phyloP scores from a whole-genome alignment of 1,140 invertebrate species.

The Pentalonia nigronervosa region DNA sequence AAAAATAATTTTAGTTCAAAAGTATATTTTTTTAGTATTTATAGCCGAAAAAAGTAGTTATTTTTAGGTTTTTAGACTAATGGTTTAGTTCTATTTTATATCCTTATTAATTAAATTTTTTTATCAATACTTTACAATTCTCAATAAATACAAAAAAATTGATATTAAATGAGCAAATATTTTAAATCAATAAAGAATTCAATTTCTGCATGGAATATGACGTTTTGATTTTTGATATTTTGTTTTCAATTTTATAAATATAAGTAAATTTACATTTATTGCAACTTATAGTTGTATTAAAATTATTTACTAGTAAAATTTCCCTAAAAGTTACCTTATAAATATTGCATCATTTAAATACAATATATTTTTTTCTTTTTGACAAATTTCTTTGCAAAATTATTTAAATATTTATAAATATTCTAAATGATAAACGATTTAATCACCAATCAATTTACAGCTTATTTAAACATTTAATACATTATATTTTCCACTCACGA shows the following conservation, averaged over 20 bases:
- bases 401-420: background rate
- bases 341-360: no score
- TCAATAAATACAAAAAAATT: background rate
- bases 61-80: background rate
- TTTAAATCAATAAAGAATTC: background rate
- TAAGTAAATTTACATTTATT: no score
- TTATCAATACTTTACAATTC: background rate
- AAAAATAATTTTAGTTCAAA: background rate
- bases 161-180: background rate
- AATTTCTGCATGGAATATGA: background rate
- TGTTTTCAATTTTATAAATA: background rate
- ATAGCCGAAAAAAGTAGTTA: background rate
- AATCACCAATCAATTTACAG: background rate
- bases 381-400: background rate
- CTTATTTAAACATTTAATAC: background rate
- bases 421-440: background rate
- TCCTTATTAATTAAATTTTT: no score
- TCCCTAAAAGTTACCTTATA: background rate
- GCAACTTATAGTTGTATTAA: background rate
- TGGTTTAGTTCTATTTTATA: background rate
- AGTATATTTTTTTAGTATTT: background rate
- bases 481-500: constrained; percentile 18
- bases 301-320: background rate
- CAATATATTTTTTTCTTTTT: background rate
- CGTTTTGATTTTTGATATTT: background rate